A percentile compares a stretch with the other conserved stretches of the same genome.
phyloP scores from a whole-genome alignment of 2,113 vertebrate species.

The Myocastor coypus region DNA sequence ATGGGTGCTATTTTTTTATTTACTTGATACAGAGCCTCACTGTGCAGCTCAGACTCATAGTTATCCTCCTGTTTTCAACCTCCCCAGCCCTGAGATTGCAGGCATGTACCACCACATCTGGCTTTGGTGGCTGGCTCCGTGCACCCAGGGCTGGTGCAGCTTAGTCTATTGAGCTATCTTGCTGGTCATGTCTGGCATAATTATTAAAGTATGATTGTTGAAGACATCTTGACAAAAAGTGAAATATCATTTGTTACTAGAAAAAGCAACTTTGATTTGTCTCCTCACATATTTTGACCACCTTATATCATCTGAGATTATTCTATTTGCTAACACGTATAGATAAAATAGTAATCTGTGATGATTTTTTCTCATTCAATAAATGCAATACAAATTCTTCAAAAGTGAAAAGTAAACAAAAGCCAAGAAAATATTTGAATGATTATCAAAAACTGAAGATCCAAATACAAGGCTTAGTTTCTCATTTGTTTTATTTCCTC shows the following conservation, averaged over 20 bases:
- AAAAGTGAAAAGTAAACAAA: slow-evolving; percentile 22
- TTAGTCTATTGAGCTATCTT: too few species aligned
- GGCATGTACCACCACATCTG: too few species aligned
- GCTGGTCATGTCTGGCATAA: not conserved
- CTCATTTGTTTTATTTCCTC: not conserved
- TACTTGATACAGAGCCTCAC: too few species aligned
- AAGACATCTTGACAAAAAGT: not conserved
- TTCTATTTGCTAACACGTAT: not conserved
- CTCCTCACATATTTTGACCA: not conserved
- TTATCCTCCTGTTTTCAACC: too few species aligned
- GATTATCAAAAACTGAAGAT: not conserved
- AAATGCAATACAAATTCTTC: not conserved
- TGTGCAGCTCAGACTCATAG: too few species aligned
- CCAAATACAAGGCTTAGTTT: not conserved
- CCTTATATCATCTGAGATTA: not conserved
- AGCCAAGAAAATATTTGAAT: not conserved
- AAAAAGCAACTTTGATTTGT: not conserved
- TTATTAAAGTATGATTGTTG: not conserved
- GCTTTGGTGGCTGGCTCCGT: too few species aligned
- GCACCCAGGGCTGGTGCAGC: too few species aligned
- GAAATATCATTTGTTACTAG: not conserved
- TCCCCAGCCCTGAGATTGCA: too few species aligned
- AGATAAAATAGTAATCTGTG: not conserved
- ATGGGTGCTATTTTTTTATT: not conserved
- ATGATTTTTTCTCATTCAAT: not conserved